Percentiles rank a stretch among this genome's conserved stretches.
phyloP scores from a whole-genome alignment of 2,888 invertebrate species.

The Xestia xanthographa region DNA sequence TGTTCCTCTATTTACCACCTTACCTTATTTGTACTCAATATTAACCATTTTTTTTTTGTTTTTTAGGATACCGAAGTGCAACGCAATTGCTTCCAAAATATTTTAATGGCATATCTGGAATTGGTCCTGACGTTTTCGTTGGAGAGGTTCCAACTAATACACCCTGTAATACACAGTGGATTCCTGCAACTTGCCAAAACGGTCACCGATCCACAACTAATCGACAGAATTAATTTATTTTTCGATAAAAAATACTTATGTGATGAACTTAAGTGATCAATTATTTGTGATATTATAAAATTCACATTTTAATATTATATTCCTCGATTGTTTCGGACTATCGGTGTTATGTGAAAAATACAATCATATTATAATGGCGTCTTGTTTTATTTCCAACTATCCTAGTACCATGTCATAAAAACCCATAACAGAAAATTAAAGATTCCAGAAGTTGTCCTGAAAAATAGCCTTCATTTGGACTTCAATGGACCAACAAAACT shows the following conservation, averaged over 20 bases:
- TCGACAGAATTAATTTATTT: constrained; percentile 89
- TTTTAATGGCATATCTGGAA: constrained; percentile 96
- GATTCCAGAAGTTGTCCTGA: no score
- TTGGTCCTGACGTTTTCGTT: constrained; percentile 92
- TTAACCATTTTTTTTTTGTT: constrained; percentile 47
- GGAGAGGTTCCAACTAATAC: constrained; percentile 90
- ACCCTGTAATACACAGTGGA: constrained; percentile 85
- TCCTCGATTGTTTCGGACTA: constrained; percentile 75
- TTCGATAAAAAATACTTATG: constrained; percentile 89
- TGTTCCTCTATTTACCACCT: not conserved
- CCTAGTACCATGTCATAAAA: not conserved
- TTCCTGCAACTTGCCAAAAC: constrained; percentile 86
- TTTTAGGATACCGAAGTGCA: constrained; percentile 96
- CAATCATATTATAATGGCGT: constrained; percentile 78
- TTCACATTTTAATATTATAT: constrained; percentile 80
- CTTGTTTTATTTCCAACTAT: constrained; percentile 45
- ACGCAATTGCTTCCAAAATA: constrained; percentile 95
- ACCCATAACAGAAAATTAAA: not conserved
- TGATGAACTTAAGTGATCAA: constrained; percentile 85
- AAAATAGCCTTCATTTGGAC: not conserved
- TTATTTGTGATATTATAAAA: constrained; percentile 81
- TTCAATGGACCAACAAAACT: no score
- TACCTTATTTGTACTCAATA: not conserved
- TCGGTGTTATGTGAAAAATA: constrained; percentile 86
- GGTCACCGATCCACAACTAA: constrained; percentile 86